Evolutionary conservation across 2,113 vertebrate genomes (phyloP).

Genomic region (Ceyx cyanopectus): DNA sequence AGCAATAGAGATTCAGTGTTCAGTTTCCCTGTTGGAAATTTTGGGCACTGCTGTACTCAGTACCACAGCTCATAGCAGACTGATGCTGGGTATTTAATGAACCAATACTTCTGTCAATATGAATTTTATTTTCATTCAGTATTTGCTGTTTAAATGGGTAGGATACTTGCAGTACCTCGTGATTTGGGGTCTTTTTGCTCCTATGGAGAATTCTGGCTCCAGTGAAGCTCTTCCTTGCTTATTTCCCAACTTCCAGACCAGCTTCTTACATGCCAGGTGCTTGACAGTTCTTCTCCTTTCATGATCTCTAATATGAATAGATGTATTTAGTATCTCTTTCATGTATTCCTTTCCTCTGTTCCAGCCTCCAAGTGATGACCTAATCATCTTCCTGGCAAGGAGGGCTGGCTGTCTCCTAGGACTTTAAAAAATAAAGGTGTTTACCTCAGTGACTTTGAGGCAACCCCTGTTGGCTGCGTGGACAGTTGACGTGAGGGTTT

Average conservation of each 20-base stretch:
- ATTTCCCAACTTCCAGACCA: background rate
- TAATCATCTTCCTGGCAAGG: background rate
- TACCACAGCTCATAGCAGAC: background rate
- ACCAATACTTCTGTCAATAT: background rate
- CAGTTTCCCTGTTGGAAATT: slow-evolving; percentile 11
- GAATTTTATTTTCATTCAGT: background rate
- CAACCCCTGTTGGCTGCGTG: background rate
- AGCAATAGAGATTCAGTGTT: background rate
- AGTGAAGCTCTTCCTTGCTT: background rate
- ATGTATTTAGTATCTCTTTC: slow-evolving; percentile 2
- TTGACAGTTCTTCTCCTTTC: background rate
- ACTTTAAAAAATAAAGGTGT: background rate
- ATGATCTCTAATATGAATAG: background rate
- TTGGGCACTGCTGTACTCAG: background rate
- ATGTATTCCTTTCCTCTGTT: background rate
- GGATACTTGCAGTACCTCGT: background rate
- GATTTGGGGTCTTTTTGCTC: background rate
- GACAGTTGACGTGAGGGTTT: background rate
- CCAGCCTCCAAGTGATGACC: background rate
- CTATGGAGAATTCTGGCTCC: background rate
- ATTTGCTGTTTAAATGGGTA: background rate
- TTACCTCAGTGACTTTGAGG: background rate
- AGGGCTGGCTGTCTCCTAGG: background rate
- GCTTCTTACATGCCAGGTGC: background rate
- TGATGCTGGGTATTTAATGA: background rate